These are phyloP conservation scores for Tachina grossa DNA, from an alignment of 2,888 invertebrate species.

Conservation along the genomic window DNA sequence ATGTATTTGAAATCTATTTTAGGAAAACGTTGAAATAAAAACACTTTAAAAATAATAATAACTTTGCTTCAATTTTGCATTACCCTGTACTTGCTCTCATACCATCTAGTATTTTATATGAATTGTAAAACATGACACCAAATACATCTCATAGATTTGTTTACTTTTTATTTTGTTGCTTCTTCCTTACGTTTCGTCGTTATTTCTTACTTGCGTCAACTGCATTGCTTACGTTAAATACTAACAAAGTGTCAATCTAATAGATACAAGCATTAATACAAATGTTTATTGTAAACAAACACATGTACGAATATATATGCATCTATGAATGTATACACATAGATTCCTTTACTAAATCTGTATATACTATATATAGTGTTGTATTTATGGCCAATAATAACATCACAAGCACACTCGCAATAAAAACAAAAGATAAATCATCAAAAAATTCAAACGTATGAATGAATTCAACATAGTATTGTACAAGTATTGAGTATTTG, in stretches of 20 bases:
- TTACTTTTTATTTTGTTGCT: conserved; percentile 12
- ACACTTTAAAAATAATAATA: too few relatives aligned
- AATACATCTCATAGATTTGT: conserved; percentile 39
- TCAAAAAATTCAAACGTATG: not conserved
- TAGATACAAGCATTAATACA: conserved; percentile 33
- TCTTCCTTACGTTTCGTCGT: not conserved
- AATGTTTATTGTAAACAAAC: not conserved
- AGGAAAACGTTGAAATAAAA: too few relatives aligned
- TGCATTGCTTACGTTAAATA: conserved; percentile 48
- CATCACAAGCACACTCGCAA: not conserved
- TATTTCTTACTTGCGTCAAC: conserved; percentile 3
- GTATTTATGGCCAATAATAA: conserved; percentile 35
- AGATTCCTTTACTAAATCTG: not conserved
- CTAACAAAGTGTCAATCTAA: conserved; percentile 65
- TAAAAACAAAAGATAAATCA: not conserved
- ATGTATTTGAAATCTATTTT: too few relatives aligned
- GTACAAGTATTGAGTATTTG: too few relatives aligned
- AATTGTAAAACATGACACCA: conserved; percentile 13
- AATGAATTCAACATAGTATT: too few relatives aligned
- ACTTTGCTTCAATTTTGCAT: too few relatives aligned
- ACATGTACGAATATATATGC: not conserved
- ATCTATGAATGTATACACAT: not conserved
- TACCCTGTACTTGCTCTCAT: not conserved
- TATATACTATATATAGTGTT: not conserved
- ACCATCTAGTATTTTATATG: not conserved